Percentiles rank a stretch among this genome's conserved stretches.
Conservation (phyloP, 2,797 vertebrate genomes). For the Rallus crepitans region DNA sequence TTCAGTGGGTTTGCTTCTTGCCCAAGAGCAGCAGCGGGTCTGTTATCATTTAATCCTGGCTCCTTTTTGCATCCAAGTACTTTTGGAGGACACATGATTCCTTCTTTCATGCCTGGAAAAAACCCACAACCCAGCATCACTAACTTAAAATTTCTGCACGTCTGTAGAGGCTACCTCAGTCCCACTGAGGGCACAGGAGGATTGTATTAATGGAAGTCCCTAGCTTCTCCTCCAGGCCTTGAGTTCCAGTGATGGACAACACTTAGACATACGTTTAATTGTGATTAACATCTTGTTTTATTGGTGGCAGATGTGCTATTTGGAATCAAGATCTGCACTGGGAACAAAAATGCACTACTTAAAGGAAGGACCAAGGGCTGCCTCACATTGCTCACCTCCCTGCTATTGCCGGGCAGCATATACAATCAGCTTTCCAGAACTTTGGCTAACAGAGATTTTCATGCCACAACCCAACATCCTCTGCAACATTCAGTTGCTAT, state of each 20-base stretch:
- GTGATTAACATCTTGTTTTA: neutral
- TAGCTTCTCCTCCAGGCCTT: neutral
- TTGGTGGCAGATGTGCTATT: neutral
- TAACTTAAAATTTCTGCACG: neutral
- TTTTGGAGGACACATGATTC: neutral
- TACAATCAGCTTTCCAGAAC: neutral
- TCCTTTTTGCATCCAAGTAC: neutral
- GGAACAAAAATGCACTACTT: neutral
- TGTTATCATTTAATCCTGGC: neutral
- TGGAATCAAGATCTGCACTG: neutral
- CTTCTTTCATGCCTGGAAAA: neutral
- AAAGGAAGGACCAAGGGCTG: neutral
- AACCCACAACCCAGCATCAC: neutral
- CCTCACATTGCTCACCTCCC: neutral
- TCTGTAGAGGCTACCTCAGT: neutral
- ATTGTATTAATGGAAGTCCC: neutral
- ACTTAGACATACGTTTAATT: neutral
- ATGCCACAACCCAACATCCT: neutral
- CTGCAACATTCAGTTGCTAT: neutral
- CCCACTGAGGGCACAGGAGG: neutral
- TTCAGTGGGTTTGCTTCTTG: neutral
- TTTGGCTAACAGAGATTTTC: conserved; percentile 9
- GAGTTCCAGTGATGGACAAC: neutral
- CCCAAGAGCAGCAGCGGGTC: neutral
- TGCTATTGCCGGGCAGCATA: neutral